Evolutionary conservation across 1,140 invertebrate species (phyloP).

Genomic region (Drosophila littoralis): DNA sequence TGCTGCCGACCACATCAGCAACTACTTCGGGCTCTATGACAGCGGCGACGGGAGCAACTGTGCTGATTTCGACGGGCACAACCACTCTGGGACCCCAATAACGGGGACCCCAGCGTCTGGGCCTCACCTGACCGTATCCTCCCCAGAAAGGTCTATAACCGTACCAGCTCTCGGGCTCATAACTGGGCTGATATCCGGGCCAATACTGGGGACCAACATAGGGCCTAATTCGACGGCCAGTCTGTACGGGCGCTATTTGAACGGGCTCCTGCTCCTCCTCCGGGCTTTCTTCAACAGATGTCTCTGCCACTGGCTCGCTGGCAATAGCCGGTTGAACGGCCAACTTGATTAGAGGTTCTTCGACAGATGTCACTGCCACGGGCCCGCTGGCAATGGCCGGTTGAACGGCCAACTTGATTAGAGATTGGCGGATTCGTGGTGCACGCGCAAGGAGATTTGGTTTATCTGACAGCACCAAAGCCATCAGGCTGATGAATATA

Average conservation of each 20-base stretch:
- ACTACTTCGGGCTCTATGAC: neutral
- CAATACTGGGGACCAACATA: slow-evolving; percentile 18
- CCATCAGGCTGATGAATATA: slow-evolving; percentile 14
- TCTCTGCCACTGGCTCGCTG: neutral
- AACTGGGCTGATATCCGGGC: slow-evolving; percentile 1
- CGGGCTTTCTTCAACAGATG: neutral
- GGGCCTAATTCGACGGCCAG: slow-evolving; percentile 1
- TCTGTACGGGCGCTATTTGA: neutral
- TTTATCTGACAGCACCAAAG: slow-evolving; percentile 7
- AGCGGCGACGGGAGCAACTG: neutral
- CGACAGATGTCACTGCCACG: slow-evolving; percentile 2
- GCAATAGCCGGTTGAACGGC: neutral
- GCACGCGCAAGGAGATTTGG: neutral
- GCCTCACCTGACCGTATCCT: slow-evolving; percentile 3
- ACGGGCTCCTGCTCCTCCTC: neutral
- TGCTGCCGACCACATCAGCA: neutral
- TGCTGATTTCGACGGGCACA: neutral
- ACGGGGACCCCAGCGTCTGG: neutral
- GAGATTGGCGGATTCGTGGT: neutral
- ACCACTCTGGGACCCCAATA: slow-evolving; percentile 11
- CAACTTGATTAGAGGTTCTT: neutral
- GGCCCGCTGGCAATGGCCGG: slow-evolving; percentile 8
- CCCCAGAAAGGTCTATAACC: slow-evolving; percentile 19
- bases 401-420: slow-evolving; percentile 37
- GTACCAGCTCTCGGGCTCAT: slow-evolving; percentile 7